phyloP scores from a whole-genome alignment of 1,140 invertebrate species.

The Hydropsyche tenuis region DNA sequence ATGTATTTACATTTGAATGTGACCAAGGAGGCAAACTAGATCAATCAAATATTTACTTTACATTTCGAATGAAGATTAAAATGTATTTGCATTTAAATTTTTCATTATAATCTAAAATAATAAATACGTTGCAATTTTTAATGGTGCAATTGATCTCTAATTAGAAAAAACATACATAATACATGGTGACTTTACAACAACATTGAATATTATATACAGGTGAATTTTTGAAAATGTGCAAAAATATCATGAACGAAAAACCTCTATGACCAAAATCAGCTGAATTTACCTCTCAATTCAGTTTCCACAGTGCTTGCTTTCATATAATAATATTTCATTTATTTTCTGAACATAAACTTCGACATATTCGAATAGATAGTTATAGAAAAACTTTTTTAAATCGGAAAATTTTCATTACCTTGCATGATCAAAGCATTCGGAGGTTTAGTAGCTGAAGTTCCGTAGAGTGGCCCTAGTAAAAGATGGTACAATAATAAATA shows the following conservation, averaged over 20 bases:
- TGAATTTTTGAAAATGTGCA: neutral
- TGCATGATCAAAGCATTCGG: slow-evolving; percentile 61
- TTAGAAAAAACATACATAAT: too few relatives aligned
- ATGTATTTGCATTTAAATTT: too few relatives aligned
- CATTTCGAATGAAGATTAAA: too few relatives aligned
- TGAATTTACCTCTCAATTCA: slow-evolving; percentile 48
- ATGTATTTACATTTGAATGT: too few relatives aligned
- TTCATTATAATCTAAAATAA: too few relatives aligned
- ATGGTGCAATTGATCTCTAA: too few relatives aligned
- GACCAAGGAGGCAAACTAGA: too few relatives aligned
- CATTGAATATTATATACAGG: neutral
- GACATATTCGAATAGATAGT: too few relatives aligned
- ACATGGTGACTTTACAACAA: too few relatives aligned
- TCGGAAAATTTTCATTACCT: slow-evolving; percentile 24
- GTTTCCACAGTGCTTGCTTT: slow-evolving; percentile 51
- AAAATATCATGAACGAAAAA: neutral
- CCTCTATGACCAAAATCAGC: neutral
- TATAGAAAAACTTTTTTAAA: neutral
- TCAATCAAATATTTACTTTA: too few relatives aligned
- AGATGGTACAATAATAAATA: slow-evolving; percentile 76
- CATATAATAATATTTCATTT: neutral
- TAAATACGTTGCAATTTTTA: too few relatives aligned
- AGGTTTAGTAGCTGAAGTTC: slow-evolving; percentile 66
- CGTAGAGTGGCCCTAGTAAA: slow-evolving; percentile 72
- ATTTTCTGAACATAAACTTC: neutral